Evolutionary conservation across 2,797 vertebrate genomes (phyloP), one percentile per base, ranked within the genome.

Genomic region (Pelochelys cantorii): DNA sequence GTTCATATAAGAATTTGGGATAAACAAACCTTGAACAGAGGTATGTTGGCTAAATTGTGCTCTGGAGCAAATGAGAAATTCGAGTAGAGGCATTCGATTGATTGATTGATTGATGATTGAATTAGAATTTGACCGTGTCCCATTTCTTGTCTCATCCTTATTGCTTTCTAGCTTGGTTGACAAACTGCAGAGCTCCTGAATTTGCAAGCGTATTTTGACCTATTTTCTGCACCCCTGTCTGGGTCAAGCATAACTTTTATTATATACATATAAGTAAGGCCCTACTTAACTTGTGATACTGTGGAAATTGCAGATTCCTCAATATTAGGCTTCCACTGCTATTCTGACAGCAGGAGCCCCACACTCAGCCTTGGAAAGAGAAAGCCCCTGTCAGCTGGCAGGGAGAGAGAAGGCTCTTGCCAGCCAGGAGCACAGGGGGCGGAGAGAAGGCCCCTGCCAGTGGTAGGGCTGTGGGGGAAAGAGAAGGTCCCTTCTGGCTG

Each of bases 11-110:
- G 79, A 56, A 56, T 87, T 22, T 48, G 79, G 89, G 79, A 85
- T 87, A 82, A 96, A 86, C 48, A 94, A 89, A 83, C 77, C 86
- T 80, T 53, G 27, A 85, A 91, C 65, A 74, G 88, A 82, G 74
- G 90, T 14, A 91, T 87, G 81, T 92, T 57, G 57, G 74, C 84
- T 79, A 31, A 93, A 79, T 88, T 82, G 53, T 53, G 59, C 23
- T 53, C 31, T 86, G 92, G 86, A 93, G 81, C 14, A 90, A 55
- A 91, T 65, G 88, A 88, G 94, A 95, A 96, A 96, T 96, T 92
- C 95, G 87, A 92, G 52, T 80, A 83, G 83, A 57, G 31, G 27
- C 85, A 91, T 93, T 60, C 27, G 80, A 79, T 94, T 94, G 93
- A 81, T 94, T 97, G 93, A 81, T 94, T 95, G 96, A 60, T 95